These are phyloP conservation scores for Notechis scutatus DNA, from an alignment of 2,113 vertebrate species.

Conservation along the genomic window DNA sequence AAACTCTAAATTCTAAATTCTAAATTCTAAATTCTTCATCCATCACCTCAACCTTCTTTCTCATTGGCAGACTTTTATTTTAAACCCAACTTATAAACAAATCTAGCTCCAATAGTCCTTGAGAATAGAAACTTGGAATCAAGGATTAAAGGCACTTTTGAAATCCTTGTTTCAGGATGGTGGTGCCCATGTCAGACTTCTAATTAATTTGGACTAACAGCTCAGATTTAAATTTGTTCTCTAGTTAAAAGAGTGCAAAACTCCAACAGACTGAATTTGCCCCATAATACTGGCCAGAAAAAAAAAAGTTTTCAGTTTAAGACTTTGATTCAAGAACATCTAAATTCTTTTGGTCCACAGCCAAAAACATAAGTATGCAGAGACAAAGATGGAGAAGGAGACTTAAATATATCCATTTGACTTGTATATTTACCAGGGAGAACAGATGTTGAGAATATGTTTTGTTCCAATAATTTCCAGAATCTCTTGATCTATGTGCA, in stretches of 20 bases:
- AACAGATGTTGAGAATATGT: constrained; percentile 31
- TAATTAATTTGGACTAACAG: not conserved
- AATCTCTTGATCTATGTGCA: constrained; percentile 28
- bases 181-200: not conserved
- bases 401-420: constrained; percentile 5
- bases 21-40: too few relatives aligned
- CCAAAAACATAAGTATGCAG: not conserved
- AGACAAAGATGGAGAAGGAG: not conserved
- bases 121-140: not conserved
- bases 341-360: not conserved
- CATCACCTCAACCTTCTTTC: not conserved
- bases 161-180: not conserved
- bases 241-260: not conserved
- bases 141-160: not conserved
- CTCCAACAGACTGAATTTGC: not conserved
- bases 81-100: not conserved
- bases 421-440: constrained; percentile 28
- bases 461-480: constrained; percentile 31
- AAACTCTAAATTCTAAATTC: too few relatives aligned
- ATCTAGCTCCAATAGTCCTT: not conserved
- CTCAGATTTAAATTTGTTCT: not conserved
- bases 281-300: not conserved
- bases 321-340: not conserved
- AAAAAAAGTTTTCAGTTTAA: not conserved
- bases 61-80: constrained; percentile 11